Evolutionary conservation across 2,113 vertebrate genomes (phyloP), one percentile per base, ranked within the genome.

Genomic region (Rhagologus leucostigma): DNA sequence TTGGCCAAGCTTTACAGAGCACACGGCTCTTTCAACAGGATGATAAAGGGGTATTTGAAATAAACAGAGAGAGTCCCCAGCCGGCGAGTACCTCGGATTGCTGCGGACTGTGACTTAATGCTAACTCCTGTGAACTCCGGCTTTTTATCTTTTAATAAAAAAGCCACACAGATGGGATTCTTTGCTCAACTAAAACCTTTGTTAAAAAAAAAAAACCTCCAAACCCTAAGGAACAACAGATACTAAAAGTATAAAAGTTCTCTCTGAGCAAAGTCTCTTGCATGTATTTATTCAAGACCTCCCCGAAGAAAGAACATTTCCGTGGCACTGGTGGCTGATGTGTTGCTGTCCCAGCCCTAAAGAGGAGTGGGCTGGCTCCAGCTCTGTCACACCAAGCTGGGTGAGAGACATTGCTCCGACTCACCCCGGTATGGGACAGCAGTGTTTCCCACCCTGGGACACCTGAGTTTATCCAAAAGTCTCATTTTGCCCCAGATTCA

Each of bases 131-230:
- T 84, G 88, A 98, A 97, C 95, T 96, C 96, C 94, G 3, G 55
- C 96, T 94, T 97, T 98, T 98, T 96, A 98, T 98, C 97, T 97
- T 96, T 87, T 88, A 86, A 97, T 93, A 90, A 93, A 95, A 97
- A 97, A 97, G 55, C 91, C 86, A 29, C 41, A 93, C 85, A 96
- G 96, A 95, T 94, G 96, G 96, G 94, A 74, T 96, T 94, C 78
- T 91, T 97, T 70, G n/a, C 94, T 82, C 67, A 44, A 59, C 94
- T 92, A 73, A 94, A 97, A 95, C 81, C 89, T 93, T 95, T 92
- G 95, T 95, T 93, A 63, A 93, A 87, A 95, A 75, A 39, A 35
- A 49, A 44, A 49, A 42, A 26, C 11, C 44, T 20, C 22, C 29
- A 59, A 76, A 62, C 65, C 68, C 93, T 12, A 10, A 82, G 85